phyloP scores from a whole-genome alignment of 2,888 invertebrate genomes.

The Tetheella fluctuosa region DNA sequence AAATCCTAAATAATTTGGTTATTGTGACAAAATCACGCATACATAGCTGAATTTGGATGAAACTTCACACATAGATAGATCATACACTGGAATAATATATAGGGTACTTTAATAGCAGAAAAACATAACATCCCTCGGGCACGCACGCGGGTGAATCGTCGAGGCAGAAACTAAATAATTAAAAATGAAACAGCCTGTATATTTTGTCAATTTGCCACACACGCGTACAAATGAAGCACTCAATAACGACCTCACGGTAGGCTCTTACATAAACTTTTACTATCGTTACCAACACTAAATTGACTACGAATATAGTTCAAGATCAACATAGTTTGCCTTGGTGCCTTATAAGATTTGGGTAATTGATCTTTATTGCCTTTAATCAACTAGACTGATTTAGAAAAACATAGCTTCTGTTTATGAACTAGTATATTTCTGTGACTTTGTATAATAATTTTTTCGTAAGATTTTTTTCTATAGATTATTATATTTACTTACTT shows the following conservation, averaged over 20 bases:
- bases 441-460: neutral
- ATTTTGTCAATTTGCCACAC: neutral
- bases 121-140: too few relatives aligned
- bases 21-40: too few relatives aligned
- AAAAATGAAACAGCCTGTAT: neutral
- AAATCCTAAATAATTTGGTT: too few relatives aligned
- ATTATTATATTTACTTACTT: too few relatives aligned
- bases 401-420: neutral
- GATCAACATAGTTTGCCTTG: neutral
- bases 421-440: neutral
- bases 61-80: too few relatives aligned
- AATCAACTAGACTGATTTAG: neutral
- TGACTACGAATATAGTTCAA: neutral
- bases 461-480: too few relatives aligned
- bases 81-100: too few relatives aligned
- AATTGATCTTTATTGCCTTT: neutral
- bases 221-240: neutral
- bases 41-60: too few relatives aligned
- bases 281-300: neutral
- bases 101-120: too few relatives aligned
- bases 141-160: too few relatives aligned
- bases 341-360: neutral
- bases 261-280: neutral
- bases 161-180: too few relatives aligned
- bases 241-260: conserved; percentile 1